Conservation (phyloP, 1,140 invertebrate genomes). For the Prorops nasuta region DNA sequence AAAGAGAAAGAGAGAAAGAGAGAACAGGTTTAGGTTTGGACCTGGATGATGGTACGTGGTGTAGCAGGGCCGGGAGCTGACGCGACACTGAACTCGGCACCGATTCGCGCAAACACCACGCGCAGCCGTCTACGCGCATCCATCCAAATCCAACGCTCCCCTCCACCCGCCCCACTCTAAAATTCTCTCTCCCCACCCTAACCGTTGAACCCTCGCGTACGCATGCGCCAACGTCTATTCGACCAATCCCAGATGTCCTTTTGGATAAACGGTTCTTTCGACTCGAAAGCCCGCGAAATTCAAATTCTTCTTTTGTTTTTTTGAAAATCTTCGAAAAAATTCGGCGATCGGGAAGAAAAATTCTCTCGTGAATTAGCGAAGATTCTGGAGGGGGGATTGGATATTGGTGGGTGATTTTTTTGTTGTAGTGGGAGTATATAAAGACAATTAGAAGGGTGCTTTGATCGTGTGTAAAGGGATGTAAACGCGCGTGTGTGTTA, state of each 20-base stretch:
- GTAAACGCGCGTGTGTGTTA: not conserved
- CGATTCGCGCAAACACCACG: conserved; percentile 30
- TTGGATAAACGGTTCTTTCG: not conserved
- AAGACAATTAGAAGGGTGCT: not conserved
- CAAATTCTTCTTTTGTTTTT: not conserved
- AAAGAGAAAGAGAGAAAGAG: conserved; percentile 21
- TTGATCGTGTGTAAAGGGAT: not conserved
- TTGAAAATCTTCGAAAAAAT: not conserved
- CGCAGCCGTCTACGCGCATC: conserved; percentile 29
- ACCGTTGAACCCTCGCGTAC: too few species aligned
- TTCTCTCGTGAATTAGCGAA: too few species aligned
- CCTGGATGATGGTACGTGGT: conserved; percentile 51
- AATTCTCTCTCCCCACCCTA: too few species aligned
- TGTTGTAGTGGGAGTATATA: not conserved
- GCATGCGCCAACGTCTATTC: not conserved
- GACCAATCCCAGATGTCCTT: not conserved
- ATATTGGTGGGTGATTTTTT: too few species aligned
- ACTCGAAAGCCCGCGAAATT: not conserved
- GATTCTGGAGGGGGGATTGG: too few species aligned
- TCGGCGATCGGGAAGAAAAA: conserved; percentile 6
- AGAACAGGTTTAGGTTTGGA: conserved; percentile 49
- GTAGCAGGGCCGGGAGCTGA: conserved; percentile 53
- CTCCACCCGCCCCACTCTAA: too few species aligned
- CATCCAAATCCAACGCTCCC: not conserved
- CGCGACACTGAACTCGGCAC: conserved; percentile 50